Percentiles rank a stretch among this genome's conserved stretches.
Conservation (phyloP, 2,113 vertebrate species). For the Octodon degus region DNA sequence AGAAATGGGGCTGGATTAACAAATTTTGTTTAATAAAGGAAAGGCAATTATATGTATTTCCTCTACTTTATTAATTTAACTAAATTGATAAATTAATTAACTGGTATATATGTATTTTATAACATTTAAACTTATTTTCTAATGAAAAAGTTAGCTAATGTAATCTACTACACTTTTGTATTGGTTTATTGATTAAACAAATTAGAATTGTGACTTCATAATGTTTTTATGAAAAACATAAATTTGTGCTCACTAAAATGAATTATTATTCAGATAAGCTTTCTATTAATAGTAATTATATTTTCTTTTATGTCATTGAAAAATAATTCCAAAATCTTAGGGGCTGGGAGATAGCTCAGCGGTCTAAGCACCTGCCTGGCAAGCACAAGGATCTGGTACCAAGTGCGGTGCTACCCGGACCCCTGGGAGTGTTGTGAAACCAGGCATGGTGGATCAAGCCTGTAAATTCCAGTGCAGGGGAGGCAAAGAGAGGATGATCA, state of each 20-base stretch:
- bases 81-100: not conserved
- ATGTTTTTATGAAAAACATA: not conserved
- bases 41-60: not conserved
- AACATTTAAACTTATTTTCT: slow-evolving; percentile 18
- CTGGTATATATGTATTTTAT: not conserved
- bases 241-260: too few species aligned
- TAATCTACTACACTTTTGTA: not conserved
- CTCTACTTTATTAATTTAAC: not conserved
- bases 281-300: too few species aligned
- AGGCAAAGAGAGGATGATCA: too few species aligned
- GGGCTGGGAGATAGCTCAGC: too few species aligned
- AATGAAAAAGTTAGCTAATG: not conserved
- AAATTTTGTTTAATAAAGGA: slow-evolving; percentile 45
- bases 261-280: too few species aligned
- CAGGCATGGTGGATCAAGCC: too few species aligned
- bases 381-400: too few species aligned
- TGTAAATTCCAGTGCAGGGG: too few species aligned
- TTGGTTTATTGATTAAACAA: not conserved
- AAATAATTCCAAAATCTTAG: not conserved
- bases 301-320: not conserved
- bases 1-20: not conserved
- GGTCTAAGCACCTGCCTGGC: too few species aligned
- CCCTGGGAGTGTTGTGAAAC: too few species aligned
- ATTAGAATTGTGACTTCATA: not conserved
- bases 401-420: too few species aligned